Conservation (phyloP, 2,888 invertebrate genomes). For the Parthenolecanium corni region DNA sequence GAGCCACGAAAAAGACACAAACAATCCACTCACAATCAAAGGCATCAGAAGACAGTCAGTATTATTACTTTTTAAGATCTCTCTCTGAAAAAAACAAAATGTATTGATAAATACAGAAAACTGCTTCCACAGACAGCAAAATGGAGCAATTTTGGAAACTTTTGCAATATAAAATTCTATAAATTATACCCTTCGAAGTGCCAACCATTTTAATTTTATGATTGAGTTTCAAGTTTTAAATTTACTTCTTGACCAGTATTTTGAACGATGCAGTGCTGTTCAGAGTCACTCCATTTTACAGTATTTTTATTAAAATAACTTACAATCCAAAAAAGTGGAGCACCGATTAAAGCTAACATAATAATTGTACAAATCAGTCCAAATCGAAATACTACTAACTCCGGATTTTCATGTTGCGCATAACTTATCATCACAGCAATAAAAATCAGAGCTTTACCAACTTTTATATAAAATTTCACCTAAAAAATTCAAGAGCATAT, state of each 20-base stretch:
- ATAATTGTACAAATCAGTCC: constrained; percentile 58
- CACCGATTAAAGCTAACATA: constrained; percentile 54
- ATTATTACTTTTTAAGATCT: constrained; percentile 66
- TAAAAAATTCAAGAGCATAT: constrained; percentile 29
- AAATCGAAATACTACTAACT: constrained; percentile 53
- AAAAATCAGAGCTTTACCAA: constrained; percentile 47
- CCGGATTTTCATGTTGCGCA: constrained; percentile 52
- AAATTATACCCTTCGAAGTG: no score
- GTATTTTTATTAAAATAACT: constrained; percentile 37
- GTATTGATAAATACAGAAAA: no score
- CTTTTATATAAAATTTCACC: constrained; percentile 34
- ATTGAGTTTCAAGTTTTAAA: no score
- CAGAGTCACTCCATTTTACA: no score
- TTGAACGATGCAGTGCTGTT: no score
- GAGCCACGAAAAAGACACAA: constrained; percentile 68
- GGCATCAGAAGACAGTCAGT: constrained; percentile 81
- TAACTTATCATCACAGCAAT: constrained; percentile 52
- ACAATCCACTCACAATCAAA: constrained; percentile 66
- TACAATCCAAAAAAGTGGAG: constrained; percentile 59
- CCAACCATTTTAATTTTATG: no score
- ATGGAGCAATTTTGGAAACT: no score
- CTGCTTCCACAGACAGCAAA: no score
- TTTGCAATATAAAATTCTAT: no score
- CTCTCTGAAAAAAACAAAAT: constrained; percentile 46
- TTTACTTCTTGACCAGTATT: no score